A percentile compares a stretch with the other conserved stretches of the same genome.
phyloP scores from a whole-genome alignment of 2,888 invertebrate genomes.

The Apodemia zela region DNA sequence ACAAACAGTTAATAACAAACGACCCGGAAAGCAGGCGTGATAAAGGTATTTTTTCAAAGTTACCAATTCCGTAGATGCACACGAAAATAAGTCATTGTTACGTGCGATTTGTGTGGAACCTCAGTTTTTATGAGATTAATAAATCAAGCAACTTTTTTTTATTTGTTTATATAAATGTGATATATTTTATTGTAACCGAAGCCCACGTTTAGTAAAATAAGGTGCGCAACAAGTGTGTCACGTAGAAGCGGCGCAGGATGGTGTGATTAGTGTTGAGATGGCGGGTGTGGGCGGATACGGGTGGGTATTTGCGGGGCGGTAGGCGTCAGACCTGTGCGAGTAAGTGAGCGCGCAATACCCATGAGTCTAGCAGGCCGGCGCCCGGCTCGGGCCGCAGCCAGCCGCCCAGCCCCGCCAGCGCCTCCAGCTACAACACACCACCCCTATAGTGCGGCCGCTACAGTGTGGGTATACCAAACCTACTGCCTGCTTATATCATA shows the following conservation, averaged over 20 bases:
- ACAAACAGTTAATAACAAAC: conserved; percentile 59
- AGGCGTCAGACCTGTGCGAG: conserved; percentile 78
- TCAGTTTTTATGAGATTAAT: not conserved
- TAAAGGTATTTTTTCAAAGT: conserved; percentile 15
- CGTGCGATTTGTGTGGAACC: not conserved
- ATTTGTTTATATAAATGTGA: not conserved
- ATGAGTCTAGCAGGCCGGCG: conserved; percentile 75
- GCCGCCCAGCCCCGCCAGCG: conserved; percentile 75
- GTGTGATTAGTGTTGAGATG: conserved; percentile 22
- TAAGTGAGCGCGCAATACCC: conserved; percentile 81
- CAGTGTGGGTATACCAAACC: not conserved
- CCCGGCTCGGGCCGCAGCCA: conserved; percentile 75
- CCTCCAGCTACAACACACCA: conserved; percentile 76
- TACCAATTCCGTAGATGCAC: not conserved
- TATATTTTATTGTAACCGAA: not conserved
- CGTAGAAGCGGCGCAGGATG: conserved; percentile 22
- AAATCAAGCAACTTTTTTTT: not conserved
- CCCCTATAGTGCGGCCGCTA: conserved; percentile 33
- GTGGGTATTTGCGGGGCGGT: conserved; percentile 41
- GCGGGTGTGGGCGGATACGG: conserved; percentile 39
- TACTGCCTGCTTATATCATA: not conserved
- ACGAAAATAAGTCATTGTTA: not conserved
- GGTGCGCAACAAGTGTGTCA: not conserved
- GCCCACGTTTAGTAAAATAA: conserved; percentile 7
- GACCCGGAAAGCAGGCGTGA: conserved; percentile 31